Base-by-base conservation (phyloP, 2,888 invertebrate species). In the Phengaris arion region DNA sequence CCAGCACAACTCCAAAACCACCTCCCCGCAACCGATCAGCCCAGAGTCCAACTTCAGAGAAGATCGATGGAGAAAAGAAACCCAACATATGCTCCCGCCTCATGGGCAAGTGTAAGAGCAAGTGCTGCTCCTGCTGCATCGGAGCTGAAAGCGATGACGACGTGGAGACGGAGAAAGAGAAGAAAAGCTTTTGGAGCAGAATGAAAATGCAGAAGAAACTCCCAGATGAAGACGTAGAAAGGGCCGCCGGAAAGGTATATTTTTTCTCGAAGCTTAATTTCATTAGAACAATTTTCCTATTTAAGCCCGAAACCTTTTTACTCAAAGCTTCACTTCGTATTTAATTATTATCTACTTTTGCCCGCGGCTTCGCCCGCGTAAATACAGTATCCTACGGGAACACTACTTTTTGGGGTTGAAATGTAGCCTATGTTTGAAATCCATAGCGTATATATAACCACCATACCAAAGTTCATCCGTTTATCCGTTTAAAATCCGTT, bases 121-220 rank as follows among this genome's bases (percentile, higher is more conserved):
- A 89, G 79, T 93, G 94, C 79, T 94, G 94, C 78, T 87, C 94
- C n/a, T 92, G 92, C 79, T 94, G 93, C 78, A 82, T 86, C 45
- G 91, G 89, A 79, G 84, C 84, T 2, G 84, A 83, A 45, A 84
- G 87, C 52, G 87, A 86, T 2, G 88, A 87, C 2, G 83, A 77
- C 79, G 77, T 79, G 10, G 73, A 52, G 59, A 81, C 70, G 48
- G 83, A 35, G 77, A 81, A 77, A 78, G 83, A 78, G 74, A 88
- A 89, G 78, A 84, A 82, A 78, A 86, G 87, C 3, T 80, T 86
- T 74, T 84, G 90, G 85, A 86, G 85, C 77, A 89, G 87, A 75
- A 82, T 91, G 73, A 91, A 89, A 79, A 90, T 90, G 78, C 89
- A 88, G 81, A 91, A 93, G 81, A 91, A 91, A 77, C 85, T 90